Evolutionary conservation across 2,888 invertebrate genomes (phyloP).

Genomic region (Lepidochitona cinerea): DNA sequence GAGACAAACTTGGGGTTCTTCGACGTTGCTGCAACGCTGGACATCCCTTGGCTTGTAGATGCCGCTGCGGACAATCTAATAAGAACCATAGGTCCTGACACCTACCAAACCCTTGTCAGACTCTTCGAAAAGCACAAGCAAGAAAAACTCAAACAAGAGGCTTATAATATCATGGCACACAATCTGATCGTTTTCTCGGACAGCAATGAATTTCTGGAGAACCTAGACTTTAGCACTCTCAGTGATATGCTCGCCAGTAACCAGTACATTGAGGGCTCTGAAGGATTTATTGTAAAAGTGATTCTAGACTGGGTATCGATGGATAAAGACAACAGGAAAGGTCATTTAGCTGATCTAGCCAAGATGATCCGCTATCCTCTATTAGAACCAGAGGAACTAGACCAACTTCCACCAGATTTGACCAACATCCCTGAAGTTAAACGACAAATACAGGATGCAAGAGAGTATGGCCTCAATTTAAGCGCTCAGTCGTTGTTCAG

Average conservation of each 20-base stretch:
- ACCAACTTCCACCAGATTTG: conserved; percentile 47
- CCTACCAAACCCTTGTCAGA: conserved; percentile 55
- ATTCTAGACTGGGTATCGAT: conserved; percentile 56
- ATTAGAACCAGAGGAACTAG: conserved; percentile 60
- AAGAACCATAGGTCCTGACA: conserved; percentile 56
- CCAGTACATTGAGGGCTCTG: conserved; percentile 62
- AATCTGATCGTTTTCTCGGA: conserved; percentile 55
- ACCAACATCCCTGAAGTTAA: conserved; percentile 42
- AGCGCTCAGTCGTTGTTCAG: conserved; percentile 53
- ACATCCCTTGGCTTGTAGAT: conserved; percentile 60
- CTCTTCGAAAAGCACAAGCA: conserved; percentile 63
- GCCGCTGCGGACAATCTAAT: conserved; percentile 63
- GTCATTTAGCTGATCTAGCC: conserved; percentile 52
- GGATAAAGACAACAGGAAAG: conserved; percentile 45
- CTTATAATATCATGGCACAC: conserved; percentile 59
- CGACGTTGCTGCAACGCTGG: conserved; percentile 57
- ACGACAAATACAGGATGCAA: conserved; percentile 59
- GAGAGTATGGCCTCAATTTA: conserved; percentile 53
- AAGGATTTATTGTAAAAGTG: conserved; percentile 52
- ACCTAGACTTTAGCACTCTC: conserved; percentile 57
- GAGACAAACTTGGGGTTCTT: conserved; percentile 63
- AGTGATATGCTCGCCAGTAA: conserved; percentile 59
- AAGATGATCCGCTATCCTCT: conserved; percentile 60
- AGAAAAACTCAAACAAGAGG: conserved; percentile 59
- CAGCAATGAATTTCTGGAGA: conserved; percentile 49